Percentiles rank a stretch among this genome's conserved stretches.
Evolutionary conservation across 2,888 invertebrate species (phyloP).

Genomic region (Linyphia triangularis): DNA sequence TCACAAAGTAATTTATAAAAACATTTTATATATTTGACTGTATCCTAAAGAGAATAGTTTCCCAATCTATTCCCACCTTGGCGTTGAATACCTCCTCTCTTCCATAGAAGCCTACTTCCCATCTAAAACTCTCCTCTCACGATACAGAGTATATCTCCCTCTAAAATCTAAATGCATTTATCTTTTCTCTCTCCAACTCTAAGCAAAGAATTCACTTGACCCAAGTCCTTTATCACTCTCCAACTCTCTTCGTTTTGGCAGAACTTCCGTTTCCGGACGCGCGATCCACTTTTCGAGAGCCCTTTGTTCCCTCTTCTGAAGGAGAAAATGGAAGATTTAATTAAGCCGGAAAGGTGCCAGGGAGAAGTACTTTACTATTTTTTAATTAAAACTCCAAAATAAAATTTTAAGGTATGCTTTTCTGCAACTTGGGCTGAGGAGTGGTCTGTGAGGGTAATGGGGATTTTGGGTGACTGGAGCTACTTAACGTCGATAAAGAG

Average conservation of each 20-base stretch:
- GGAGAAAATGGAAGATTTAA: constrained; percentile 4
- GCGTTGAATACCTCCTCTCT: too few relatives aligned
- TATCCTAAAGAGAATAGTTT: too few relatives aligned
- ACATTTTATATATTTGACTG: too few relatives aligned
- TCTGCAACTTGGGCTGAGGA: not conserved
- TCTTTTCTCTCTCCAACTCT: not conserved
- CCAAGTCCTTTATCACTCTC: constrained; percentile 32
- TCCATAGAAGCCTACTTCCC: constrained; percentile 1
- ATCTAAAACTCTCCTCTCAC: not conserved
- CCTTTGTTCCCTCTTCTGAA: constrained; percentile 17
- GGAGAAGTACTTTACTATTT: not conserved
- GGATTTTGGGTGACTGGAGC: not conserved
- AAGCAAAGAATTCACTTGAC: constrained; percentile 15
- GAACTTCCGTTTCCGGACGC: constrained; percentile 35
- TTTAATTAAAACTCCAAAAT: constrained; percentile 34
- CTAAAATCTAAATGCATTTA: constrained; percentile 49
- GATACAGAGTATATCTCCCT: constrained; percentile 16
- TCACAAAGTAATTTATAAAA: too few relatives aligned
- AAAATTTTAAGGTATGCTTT: not conserved
- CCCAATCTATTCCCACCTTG: too few relatives aligned
- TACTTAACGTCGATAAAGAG: not conserved
- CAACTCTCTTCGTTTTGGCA: constrained; percentile 12
- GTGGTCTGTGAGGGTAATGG: too few relatives aligned
- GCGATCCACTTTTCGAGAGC: not conserved
- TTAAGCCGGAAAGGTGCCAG: constrained; percentile 42